A percentile compares a stretch with the other conserved stretches of the same genome.
These are phyloP conservation scores for Operophtera brumata DNA, from an alignment of 2,888 invertebrate species.

Conservation along the genomic window DNA sequence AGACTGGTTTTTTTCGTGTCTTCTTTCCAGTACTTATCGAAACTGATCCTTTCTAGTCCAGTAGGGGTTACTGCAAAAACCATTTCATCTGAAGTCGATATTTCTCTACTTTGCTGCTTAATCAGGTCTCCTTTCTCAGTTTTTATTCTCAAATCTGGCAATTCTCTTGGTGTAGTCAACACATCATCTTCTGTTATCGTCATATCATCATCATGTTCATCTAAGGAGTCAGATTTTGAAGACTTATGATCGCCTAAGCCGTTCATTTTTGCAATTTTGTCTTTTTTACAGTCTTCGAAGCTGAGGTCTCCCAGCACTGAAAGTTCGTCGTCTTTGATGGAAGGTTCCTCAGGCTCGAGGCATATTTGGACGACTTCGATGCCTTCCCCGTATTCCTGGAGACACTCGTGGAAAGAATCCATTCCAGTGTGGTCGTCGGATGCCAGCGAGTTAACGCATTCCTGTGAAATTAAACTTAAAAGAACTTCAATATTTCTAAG, in stretches of 20 bases:
- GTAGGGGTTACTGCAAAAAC: slow-evolving; percentile 78
- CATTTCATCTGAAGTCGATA: slow-evolving; percentile 79
- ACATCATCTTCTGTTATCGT: slow-evolving; percentile 75
- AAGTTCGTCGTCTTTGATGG: slow-evolving; percentile 76
- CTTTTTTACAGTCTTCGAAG: slow-evolving; percentile 64
- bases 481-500: no score
- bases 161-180: slow-evolving; percentile 61
- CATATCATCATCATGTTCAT: slow-evolving; percentile 73
- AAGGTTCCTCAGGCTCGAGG: slow-evolving; percentile 80
- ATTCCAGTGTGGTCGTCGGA: slow-evolving; percentile 83
- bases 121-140: slow-evolving; percentile 56
- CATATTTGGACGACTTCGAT: slow-evolving; percentile 83
- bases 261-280: slow-evolving; percentile 51
- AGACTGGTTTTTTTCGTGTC: slow-evolving; percentile 48
- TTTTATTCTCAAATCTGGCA: slow-evolving; percentile 60
- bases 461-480: slow-evolving; percentile 50
- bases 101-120: slow-evolving; percentile 75
- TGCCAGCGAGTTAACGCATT: slow-evolving; percentile 78
- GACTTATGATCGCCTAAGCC: slow-evolving; percentile 57
- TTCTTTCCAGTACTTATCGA: slow-evolving; percentile 75
- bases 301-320: slow-evolving; percentile 72
- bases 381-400: slow-evolving; percentile 83
- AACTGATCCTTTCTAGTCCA: slow-evolving; percentile 75
- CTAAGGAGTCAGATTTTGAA: slow-evolving; percentile 71
- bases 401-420: slow-evolving; percentile 84